phyloP scores from a whole-genome alignment of 2,888 invertebrate species.

The Cylloceria caligata region DNA sequence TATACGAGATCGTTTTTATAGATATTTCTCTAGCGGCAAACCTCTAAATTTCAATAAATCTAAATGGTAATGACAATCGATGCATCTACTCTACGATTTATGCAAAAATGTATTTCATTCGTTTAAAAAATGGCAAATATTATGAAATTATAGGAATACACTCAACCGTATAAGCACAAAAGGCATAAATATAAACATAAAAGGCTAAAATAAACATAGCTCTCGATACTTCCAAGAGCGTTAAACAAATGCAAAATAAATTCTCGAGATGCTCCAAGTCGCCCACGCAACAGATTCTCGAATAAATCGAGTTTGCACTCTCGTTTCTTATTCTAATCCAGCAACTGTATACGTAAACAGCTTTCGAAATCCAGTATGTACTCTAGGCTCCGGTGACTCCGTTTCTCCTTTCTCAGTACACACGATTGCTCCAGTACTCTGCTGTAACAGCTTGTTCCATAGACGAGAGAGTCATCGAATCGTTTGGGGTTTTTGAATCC shows the following conservation, averaged over 20 bases:
- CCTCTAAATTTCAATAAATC: too few species aligned
- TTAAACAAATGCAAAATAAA: neutral
- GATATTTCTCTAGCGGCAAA: too few species aligned
- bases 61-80: too few species aligned
- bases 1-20: too few species aligned
- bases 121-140: too few species aligned
- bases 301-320: slow-evolving; percentile 44
- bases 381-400: slow-evolving; percentile 34
- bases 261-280: slow-evolving; percentile 2
- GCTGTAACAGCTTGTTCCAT: slow-evolving; percentile 18
- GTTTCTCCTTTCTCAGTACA: slow-evolving; percentile 40
- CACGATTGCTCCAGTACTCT: slow-evolving; percentile 49
- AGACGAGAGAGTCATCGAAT: slow-evolving; percentile 42
- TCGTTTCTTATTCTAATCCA: slow-evolving; percentile 41
- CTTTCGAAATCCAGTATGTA: slow-evolving; percentile 59
- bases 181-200: neutral
- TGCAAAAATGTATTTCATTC: neutral
- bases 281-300: slow-evolving; percentile 39
- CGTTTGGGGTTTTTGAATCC: slow-evolving; percentile 25
- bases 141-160: too few species aligned
- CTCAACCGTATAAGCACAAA: too few species aligned
- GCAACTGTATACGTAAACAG: slow-evolving; percentile 25
- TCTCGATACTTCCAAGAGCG: neutral
- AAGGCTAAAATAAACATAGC: neutral
- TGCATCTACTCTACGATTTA: neutral